phyloP scores from a whole-genome alignment of 2,797 vertebrate genomes.

The Kryptolebias ocellatus region DNA sequence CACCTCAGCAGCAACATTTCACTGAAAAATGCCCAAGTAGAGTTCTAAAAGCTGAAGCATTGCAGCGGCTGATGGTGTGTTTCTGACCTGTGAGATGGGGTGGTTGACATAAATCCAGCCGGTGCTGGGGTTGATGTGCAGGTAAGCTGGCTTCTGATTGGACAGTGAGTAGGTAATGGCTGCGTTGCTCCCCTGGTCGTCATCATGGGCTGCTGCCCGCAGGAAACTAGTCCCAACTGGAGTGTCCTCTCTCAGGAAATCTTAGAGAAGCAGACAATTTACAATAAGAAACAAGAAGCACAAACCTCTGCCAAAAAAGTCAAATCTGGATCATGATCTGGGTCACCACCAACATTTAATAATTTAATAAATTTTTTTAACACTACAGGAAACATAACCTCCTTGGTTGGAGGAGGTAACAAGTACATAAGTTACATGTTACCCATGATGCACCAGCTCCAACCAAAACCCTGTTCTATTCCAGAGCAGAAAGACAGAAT shows the following conservation, averaged over 20 bases:
- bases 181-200: conserved; percentile 90
- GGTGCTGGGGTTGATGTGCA: conserved; percentile 88
- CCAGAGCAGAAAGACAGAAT: not conserved
- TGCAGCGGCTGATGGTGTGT: not conserved
- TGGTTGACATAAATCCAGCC: conserved; percentile 90
- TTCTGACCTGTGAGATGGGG: conserved; percentile 86
- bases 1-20: no score
- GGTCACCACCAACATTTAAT: no score
- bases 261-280: conserved; percentile 59
- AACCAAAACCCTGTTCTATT: not conserved
- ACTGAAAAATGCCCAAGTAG: no score
- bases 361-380: no score
- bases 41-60: no score
- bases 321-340: no score
- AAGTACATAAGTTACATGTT: not conserved
- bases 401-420: no score
- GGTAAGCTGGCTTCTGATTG: conserved; percentile 83
- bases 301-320: no score
- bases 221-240: conserved; percentile 89
- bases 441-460: not conserved
- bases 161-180: conserved; percentile 87
- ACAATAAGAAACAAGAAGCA: not conserved
- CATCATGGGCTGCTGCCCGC: conserved; percentile 86
- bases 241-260: conserved; percentile 89
- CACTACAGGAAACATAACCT: no score